Percentiles rank a stretch among this genome's conserved stretches.
These are phyloP conservation scores for Lissocephala sabroskyi DNA, from an alignment of 2,888 invertebrate species.

Conservation along the genomic window DNA sequence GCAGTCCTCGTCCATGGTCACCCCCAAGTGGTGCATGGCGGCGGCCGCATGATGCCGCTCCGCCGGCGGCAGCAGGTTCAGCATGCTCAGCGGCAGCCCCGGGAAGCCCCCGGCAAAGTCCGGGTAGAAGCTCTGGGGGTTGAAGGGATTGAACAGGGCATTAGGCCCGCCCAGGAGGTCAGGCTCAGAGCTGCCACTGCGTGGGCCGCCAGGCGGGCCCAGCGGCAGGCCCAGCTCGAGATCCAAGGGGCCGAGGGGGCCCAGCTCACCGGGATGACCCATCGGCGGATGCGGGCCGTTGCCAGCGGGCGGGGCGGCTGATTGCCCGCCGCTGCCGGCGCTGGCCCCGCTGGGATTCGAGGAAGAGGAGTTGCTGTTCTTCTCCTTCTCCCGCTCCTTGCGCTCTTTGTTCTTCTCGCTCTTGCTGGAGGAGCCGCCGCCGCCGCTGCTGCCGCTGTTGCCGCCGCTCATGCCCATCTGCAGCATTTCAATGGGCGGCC, in stretches of 20 bases:
- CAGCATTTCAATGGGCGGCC: constrained; percentile 81
- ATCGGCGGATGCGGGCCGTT: constrained; percentile 27
- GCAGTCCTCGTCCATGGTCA: constrained; percentile 77
- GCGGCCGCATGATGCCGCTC: constrained; percentile 78
- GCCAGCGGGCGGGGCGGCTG: constrained; percentile 11
- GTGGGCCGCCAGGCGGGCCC: constrained; percentile 68
- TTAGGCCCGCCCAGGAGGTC: constrained; percentile 77
- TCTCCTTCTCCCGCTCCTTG: constrained; percentile 55
- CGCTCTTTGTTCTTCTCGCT: constrained; percentile 55
- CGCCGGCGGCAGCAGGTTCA: constrained; percentile 83
- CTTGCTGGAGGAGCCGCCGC: constrained; percentile 25
- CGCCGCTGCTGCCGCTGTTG: constrained; percentile 35
- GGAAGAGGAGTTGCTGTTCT: constrained; percentile 20
- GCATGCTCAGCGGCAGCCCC: constrained; percentile 85
- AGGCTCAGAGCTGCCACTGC: constrained; percentile 80
- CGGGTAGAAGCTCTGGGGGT: constrained; percentile 84
- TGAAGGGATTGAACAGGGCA: constrained; percentile 83
- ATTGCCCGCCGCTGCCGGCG: constrained; percentile 4
- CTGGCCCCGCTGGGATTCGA: constrained; percentile 7
- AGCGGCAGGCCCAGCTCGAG: constrained; percentile 55
- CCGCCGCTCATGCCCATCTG: constrained; percentile 76
- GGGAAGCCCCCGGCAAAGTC: constrained; percentile 87
- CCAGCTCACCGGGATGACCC: constrained; percentile 42
- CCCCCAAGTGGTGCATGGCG: constrained; percentile 76
- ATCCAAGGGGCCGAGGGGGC: constrained; percentile 39